phyloP scores from a whole-genome alignment of 2,113 vertebrate species.

The Haplochromis vanheusdeni region DNA sequence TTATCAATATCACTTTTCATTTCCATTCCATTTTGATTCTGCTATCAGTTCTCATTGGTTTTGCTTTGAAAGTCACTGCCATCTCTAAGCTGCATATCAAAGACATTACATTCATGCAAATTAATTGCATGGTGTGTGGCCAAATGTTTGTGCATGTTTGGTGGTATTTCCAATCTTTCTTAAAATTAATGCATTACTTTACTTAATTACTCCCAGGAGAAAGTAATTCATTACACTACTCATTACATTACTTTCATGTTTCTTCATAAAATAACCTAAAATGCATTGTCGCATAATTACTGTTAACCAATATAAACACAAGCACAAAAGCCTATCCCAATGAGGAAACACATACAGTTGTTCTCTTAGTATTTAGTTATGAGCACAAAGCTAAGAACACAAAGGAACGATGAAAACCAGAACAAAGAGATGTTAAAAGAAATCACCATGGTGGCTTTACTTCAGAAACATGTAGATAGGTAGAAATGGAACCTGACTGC shows the following conservation, averaged over 20 bases:
- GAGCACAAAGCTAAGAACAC: neutral
- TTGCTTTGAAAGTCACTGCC: neutral
- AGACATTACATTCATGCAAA: neutral
- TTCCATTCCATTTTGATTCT: neutral
- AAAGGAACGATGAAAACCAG: neutral
- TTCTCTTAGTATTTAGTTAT: neutral
- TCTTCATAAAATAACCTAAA: neutral
- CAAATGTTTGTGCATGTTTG: neutral
- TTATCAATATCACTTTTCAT: neutral
- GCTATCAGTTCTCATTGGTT: neutral
- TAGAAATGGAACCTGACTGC: neutral
- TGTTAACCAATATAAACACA: neutral
- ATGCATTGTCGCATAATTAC: neutral
- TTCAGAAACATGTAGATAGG: neutral
- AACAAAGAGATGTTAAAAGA: neutral
- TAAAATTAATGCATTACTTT: neutral
- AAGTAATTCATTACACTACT: neutral
- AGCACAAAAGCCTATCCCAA: neutral
- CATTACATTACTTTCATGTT: neutral
- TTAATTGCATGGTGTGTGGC: neutral
- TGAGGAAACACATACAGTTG: neutral
- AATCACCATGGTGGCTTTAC: neutral
- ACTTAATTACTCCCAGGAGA: neutral
- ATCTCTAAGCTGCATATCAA: neutral
- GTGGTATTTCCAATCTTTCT: neutral